A percentile compares a stretch with the other conserved stretches of the same genome.
phyloP scores from a whole-genome alignment of 2,888 invertebrate genomes.

The Aspidiotus rigidus region DNA sequence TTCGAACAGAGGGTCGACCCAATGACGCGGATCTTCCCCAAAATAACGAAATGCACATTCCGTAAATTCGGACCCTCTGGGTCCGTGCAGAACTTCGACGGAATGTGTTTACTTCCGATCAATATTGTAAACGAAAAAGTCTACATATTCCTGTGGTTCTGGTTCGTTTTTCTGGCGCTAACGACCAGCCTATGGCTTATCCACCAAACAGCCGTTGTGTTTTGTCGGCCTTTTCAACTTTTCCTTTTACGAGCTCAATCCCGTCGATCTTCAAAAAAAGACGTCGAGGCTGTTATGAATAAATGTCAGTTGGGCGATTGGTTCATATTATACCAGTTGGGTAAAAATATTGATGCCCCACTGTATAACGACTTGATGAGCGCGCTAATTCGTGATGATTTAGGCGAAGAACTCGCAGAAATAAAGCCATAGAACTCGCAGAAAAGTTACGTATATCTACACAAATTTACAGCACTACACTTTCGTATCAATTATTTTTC shows the following conservation, averaged over 20 bases:
- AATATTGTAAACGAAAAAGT: constrained; percentile 89
- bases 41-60: constrained; percentile 82
- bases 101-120: constrained; percentile 79
- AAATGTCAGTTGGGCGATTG: constrained; percentile 81
- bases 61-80: constrained; percentile 81
- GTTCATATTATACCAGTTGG: constrained; percentile 82
- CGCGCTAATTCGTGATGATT: too few species aligned
- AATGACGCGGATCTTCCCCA: constrained; percentile 75
- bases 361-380: constrained; percentile 77
- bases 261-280: constrained; percentile 62
- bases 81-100: constrained; percentile 72
- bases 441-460: too few species aligned
- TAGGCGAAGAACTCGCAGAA: too few species aligned
- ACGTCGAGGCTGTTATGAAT: constrained; percentile 66
- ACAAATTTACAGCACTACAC: too few species aligned
- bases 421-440: too few species aligned
- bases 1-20: constrained; percentile 74
- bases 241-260: constrained; percentile 73
- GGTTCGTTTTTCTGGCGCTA: constrained; percentile 59
- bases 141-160: constrained; percentile 77
- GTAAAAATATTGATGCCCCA: constrained; percentile 84
- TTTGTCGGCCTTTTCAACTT: constrained; percentile 65
- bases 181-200: constrained; percentile 66
- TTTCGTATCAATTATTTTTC: too few species aligned
- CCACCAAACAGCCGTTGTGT: constrained; percentile 65